A percentile compares a stretch with the other conserved stretches of the same genome.
phyloP scores from a whole-genome alignment of 2,888 invertebrate species.

The Brenthis daphne region DNA sequence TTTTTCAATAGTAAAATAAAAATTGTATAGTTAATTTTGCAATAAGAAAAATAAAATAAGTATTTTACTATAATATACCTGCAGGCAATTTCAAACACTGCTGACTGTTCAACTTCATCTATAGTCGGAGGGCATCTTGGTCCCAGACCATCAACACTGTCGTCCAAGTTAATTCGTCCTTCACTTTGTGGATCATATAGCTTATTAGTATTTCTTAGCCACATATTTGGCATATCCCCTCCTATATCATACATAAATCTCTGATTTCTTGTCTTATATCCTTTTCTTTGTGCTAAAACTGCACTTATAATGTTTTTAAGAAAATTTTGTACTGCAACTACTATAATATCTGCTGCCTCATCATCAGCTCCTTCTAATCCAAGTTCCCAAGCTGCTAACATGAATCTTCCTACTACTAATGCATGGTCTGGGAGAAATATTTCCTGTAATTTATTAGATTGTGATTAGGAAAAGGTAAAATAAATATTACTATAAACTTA shows the following conservation, averaged over 20 bases:
- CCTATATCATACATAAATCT: conserved; percentile 92
- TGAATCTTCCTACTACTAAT: conserved; percentile 90
- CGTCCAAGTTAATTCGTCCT: conserved; percentile 81
- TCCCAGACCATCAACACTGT: conserved; percentile 83
- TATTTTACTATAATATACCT: conserved; percentile 54
- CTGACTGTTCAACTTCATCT: conserved; percentile 89
- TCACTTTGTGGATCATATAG: conserved; percentile 84
- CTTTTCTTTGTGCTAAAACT: conserved; percentile 90
- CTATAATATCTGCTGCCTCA: conserved; percentile 90
- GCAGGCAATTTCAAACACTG: conserved; percentile 88
- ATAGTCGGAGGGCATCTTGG: conserved; percentile 87
- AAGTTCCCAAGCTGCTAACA: conserved; percentile 94
- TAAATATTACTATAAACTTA: background rate
- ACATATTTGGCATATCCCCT: conserved; percentile 89
- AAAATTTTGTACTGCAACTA: conserved; percentile 89
- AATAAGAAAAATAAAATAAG: background rate
- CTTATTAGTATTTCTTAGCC: conserved; percentile 87
- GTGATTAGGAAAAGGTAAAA: conserved; percentile 10
- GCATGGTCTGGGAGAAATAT: conserved; percentile 92
- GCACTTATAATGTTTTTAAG: conserved; percentile 91
- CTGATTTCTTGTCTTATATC: conserved; percentile 88
- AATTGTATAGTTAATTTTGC: background rate
- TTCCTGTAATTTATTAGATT: conserved; percentile 81
- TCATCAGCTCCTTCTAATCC: conserved; percentile 93
- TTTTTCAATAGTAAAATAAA: background rate